These are phyloP conservation scores for Andrena haemorrhoa DNA, from an alignment of 2,888 invertebrate species.

Conservation along the genomic window DNA sequence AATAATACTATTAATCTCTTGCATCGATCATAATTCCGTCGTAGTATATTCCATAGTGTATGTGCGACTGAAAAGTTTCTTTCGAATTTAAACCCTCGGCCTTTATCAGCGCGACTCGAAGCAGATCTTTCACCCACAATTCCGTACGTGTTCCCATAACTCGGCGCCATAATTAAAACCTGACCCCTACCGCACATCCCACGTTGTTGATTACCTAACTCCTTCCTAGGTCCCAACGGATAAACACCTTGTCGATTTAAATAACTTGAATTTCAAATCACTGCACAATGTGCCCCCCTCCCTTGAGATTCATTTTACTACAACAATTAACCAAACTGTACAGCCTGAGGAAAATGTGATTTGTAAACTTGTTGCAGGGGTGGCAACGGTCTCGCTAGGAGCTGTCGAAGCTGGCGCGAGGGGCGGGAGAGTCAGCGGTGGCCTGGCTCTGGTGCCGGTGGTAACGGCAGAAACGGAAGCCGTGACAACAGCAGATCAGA, in stretches of 20 bases:
- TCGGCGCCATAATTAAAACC: background rate
- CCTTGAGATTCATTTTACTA: too few species aligned
- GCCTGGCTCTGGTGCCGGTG: conserved; percentile 76
- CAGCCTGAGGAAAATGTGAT: background rate
- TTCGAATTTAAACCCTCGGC: background rate
- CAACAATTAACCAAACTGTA: too few species aligned
- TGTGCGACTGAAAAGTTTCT: background rate
- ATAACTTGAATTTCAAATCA: too few species aligned
- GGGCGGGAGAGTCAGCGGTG: conserved; percentile 78
- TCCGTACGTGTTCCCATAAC: background rate
- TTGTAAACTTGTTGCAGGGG: conserved; percentile 68
- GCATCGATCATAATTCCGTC: background rate
- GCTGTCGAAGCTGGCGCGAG: conserved; percentile 80
- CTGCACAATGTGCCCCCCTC: too few species aligned
- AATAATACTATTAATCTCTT: background rate
- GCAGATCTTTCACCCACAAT: background rate
- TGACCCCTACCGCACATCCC: background rate
- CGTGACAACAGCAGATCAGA: conserved; percentile 55
- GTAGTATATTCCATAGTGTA: background rate
- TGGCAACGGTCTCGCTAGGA: conserved; percentile 80
- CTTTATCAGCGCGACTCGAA: background rate
- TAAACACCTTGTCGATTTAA: too few species aligned
- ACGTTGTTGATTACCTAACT: too few species aligned
- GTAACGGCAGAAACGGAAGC: conserved; percentile 73
- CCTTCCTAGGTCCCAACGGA: too few species aligned